These are phyloP conservation scores for Tetrapedia diversipes DNA, from an alignment of 2,888 invertebrate genomes.

Conservation along the genomic window DNA sequence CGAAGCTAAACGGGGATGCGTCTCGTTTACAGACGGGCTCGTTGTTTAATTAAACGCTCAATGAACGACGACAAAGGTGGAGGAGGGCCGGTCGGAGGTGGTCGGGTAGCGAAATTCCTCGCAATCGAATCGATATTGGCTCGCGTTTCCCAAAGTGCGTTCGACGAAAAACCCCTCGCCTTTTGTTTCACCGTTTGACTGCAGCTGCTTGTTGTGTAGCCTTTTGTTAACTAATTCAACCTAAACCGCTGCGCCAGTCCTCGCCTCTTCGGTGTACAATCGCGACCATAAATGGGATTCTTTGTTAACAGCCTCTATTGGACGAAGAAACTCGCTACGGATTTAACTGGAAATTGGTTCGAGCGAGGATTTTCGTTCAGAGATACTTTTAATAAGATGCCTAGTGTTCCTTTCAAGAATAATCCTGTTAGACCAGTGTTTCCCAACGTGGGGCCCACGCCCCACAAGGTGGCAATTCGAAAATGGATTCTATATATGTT, in stretches of 20 bases:
- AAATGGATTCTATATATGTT: too few relatives aligned
- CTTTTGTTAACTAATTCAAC: background rate
- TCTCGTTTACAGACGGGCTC: background rate
- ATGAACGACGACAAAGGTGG: background rate
- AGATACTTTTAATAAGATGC: too few relatives aligned
- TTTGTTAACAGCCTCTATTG: background rate
- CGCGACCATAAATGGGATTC: too few relatives aligned
- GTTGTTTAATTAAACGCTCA: slow-evolving; percentile 43
- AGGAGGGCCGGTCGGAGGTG: background rate
- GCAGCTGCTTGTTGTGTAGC: background rate
- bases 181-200: background rate
- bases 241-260: background rate
- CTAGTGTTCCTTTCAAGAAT: too few relatives aligned
- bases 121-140: slow-evolving; percentile 1
- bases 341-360: too few relatives aligned
- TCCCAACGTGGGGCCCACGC: too few relatives aligned
- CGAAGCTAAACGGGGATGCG: background rate
- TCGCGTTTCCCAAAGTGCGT: background rate
- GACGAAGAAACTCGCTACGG: too few relatives aligned
- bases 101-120: too few relatives aligned
- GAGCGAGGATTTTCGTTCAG: too few relatives aligned
- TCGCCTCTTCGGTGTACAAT: too few relatives aligned
- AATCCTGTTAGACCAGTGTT: too few relatives aligned
- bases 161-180: background rate
- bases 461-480: too few relatives aligned